phyloP scores from a whole-genome alignment of 2,113 vertebrate species.

The Indicator indicator region DNA sequence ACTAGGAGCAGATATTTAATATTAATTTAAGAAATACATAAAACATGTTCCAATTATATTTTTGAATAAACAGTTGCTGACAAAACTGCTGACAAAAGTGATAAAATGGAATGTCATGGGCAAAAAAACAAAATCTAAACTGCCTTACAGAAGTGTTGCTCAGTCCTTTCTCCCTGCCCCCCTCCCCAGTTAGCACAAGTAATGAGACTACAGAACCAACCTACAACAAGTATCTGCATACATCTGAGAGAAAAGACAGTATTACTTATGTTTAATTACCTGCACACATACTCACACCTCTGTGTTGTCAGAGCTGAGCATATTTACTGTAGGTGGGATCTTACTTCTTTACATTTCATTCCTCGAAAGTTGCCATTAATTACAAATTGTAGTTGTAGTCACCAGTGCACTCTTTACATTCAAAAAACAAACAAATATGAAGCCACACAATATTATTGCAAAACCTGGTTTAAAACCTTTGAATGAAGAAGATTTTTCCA shows the following conservation, averaged over 20 bases:
- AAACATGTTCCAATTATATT: rapidly evolving
- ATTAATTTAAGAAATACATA: background rate
- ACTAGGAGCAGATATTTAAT: background rate
- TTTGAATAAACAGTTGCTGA: background rate
- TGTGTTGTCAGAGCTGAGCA: background rate
- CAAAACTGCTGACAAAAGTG: background rate
- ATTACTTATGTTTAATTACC: background rate
- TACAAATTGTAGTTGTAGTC: background rate
- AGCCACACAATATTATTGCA: background rate
- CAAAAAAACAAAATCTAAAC: background rate
- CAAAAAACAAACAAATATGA: background rate
- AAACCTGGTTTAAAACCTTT: background rate
- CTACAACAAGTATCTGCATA: background rate
- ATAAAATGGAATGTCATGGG: background rate
- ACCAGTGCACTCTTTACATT: background rate
- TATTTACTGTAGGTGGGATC: background rate
- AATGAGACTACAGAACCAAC: background rate
- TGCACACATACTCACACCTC: background rate
- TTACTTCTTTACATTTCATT: background rate
- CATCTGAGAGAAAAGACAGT: background rate
- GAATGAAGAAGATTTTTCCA: background rate
- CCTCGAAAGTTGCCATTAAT: background rate
- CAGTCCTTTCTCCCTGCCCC: background rate
- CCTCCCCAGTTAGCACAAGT: background rate
- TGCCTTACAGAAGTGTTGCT: background rate